Conservation (phyloP, 2,797 vertebrate genomes). For the Nannoperca obscura region DNA sequence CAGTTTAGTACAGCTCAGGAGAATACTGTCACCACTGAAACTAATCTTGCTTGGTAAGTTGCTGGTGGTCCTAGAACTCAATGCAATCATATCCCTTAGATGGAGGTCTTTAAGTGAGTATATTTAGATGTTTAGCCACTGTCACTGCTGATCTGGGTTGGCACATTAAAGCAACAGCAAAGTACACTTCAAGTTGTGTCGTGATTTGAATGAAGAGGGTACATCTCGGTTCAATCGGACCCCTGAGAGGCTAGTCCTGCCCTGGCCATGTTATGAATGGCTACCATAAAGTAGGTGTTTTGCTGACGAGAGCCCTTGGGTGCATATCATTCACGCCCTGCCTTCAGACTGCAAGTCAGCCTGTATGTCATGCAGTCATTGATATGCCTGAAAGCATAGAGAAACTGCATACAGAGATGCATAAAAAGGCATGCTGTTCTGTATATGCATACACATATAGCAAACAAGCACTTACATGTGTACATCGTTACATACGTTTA, state of each 20-base stretch:
- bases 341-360: constrained; percentile 44
- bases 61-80: constrained; percentile 56
- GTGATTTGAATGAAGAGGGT: constrained; percentile 42
- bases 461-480: neutral
- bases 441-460: neutral
- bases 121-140: constrained; percentile 57
- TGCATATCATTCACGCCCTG: constrained; percentile 62
- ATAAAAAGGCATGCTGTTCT: constrained; percentile 18
- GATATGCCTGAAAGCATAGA: constrained; percentile 36
- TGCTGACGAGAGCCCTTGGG: constrained; percentile 71
- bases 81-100: constrained; percentile 51
- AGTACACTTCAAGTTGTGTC: constrained; percentile 46
- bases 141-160: constrained; percentile 25
- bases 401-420: constrained; percentile 1
- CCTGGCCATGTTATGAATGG: constrained; percentile 63
- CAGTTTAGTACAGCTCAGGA: constrained; percentile 37
- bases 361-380: constrained; percentile 51
- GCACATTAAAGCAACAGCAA: constrained; percentile 59
- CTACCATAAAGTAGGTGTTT: constrained; percentile 64
- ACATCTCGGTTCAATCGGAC: constrained; percentile 60
- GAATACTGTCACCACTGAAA: constrained; percentile 34
- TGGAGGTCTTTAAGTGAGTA: constrained; percentile 55
- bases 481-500: neutral
- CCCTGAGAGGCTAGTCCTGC: constrained; percentile 49
- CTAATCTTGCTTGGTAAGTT: constrained; percentile 12